Conservation (phyloP, 2,113 vertebrate species). For the Cairina moschata region DNA sequence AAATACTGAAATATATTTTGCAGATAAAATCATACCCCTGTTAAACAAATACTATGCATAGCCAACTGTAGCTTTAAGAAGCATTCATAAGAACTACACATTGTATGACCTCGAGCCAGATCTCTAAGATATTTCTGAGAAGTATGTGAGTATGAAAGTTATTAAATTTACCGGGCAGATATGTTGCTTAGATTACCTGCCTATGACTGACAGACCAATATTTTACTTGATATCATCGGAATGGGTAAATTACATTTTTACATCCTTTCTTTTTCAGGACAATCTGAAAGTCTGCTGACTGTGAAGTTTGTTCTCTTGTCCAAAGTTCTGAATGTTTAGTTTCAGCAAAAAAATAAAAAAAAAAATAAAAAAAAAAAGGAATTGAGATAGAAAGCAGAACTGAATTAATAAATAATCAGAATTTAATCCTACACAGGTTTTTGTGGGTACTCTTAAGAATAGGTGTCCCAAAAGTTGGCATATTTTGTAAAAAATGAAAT, state of each 20-base stretch:
- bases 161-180: neutral
- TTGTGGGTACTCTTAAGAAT: neutral
- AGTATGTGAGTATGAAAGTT: neutral
- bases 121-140: neutral
- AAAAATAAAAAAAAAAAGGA: neutral
- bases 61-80: neutral
- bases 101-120: neutral
- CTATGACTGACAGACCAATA: conserved; percentile 1
- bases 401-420: neutral
- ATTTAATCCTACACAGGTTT: neutral
- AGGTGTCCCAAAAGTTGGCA: neutral
- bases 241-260: conserved; percentile 16
- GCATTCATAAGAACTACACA: neutral
- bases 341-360: neutral
- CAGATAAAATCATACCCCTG: neutral
- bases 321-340: neutral
- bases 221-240: neutral
- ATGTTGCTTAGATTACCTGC: neutral
- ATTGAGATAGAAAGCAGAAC: neutral
- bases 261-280: neutral
- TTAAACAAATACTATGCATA: neutral
- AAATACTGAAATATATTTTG: neutral
- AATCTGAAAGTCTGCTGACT: neutral
- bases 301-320: neutral
- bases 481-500: neutral